Evolutionary conservation across 2,888 invertebrate species (phyloP), one percentile per base, ranked within the genome.

Genomic region (Zaprionus lineosus): DNA sequence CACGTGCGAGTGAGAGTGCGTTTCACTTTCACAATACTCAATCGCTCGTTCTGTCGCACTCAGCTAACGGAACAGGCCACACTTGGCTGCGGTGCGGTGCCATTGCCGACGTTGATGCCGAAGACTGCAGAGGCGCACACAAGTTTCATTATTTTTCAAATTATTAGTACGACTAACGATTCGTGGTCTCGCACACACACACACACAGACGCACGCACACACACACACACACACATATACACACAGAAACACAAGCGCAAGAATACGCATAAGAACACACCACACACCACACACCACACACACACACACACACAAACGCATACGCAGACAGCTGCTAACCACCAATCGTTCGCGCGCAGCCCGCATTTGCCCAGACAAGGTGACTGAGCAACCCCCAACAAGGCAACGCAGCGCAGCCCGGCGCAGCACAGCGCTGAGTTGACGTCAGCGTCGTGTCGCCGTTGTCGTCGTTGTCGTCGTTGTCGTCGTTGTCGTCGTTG

Each of bases 151-250:
- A 86, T 86, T 82, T 84, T 85, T 71, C 78, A 79, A 82, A 86
- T 86, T 86, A 86, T 85, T 86, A 86, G 86, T 84, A 84, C 78
- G 85, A 76, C 86, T 84, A 84, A 85, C 86, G 83, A 85, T 83
- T 86, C 86, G 86, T 85, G 86, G 86, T 86, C 86, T 81, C 64
- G 37, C 44, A 59, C 12, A 57, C 53, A 36, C 51, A 47, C 43
- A 55, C 40, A 58, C 43, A 50, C 41, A 37, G 26, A 19, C 21
- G 56, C 24, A 28, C 44, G 28, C 29, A 44, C 28, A 36, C 11
- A 18, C 18, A 26, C 11, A 44, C 46, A 48, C 18, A 53, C 21
- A 26, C 31, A 53, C 15, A 15, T 48, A 33, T 6, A 37, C 1
- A 21, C 31, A 16, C 29, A 34, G 24, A 3, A 4, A 24, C 8